Conservation (phyloP, 2,888 invertebrate species). For the Amphipoea lucens region DNA sequence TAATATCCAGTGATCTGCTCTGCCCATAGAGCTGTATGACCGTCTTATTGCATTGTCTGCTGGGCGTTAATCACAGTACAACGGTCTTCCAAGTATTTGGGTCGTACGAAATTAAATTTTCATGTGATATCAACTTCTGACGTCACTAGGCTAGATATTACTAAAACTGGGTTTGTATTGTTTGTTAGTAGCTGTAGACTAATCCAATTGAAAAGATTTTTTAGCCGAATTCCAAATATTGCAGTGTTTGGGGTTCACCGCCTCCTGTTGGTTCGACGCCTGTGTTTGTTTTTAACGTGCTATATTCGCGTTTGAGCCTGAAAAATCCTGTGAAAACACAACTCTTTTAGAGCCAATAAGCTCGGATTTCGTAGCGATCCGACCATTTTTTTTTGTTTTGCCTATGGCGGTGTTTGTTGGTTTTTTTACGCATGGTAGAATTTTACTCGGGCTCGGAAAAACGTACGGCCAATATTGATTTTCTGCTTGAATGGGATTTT, state of each 20-base stretch:
- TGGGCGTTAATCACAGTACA: not conserved
- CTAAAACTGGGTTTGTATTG: not conserved
- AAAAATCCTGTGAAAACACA: not conserved
- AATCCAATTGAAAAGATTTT: not conserved
- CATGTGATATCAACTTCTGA: constrained; percentile 20
- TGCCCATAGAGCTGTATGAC: not conserved
- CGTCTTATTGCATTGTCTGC: constrained; percentile 7
- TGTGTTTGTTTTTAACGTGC: not conserved
- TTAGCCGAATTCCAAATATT: not conserved
- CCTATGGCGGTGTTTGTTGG: not conserved
- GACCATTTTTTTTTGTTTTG: not conserved
- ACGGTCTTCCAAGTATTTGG: constrained; percentile 12
- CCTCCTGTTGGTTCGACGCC: not conserved
- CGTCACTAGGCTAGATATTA: constrained; percentile 11
- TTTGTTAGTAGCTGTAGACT: not conserved
- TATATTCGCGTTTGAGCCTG: not conserved
- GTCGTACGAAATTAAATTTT: constrained; percentile 29
- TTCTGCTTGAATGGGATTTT: not conserved
- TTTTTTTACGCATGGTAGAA: not conserved
- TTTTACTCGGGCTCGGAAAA: not conserved
- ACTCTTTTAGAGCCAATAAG: not conserved
- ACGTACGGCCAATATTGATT: not conserved
- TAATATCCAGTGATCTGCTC: constrained; percentile 10
- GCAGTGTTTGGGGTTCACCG: not conserved
- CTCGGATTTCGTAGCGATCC: not conserved